Evolutionary conservation across 1,140 invertebrate genomes (phyloP).

Genomic region (Drosophila ficusphila): DNA sequence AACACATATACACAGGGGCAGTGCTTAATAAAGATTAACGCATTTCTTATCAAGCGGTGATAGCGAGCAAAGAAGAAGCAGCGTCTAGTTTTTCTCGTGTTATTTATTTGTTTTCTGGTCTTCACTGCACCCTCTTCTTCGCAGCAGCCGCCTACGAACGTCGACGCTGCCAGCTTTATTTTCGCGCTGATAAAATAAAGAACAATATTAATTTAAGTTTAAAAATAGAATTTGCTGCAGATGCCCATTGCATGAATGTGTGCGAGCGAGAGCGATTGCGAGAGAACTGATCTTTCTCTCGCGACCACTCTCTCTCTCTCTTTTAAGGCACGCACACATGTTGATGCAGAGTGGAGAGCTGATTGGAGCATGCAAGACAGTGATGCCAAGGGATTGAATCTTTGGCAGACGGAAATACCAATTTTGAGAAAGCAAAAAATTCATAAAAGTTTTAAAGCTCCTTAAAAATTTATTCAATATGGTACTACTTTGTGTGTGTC

Average conservation of each 20-base stretch:
- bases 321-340: constrained; percentile 38
- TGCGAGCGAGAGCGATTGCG: constrained; percentile 29
- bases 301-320: constrained; percentile 16
- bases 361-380: constrained; percentile 1
- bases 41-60: constrained; percentile 79
- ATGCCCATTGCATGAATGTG: constrained; percentile 72
- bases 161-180: constrained; percentile 62
- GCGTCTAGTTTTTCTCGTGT: constrained; percentile 72
- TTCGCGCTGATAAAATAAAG: constrained; percentile 81
- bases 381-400: constrained; percentile 9
- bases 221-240: constrained; percentile 80
- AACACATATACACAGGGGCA: constrained; percentile 25
- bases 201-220: constrained; percentile 83
- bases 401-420: neutral
- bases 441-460: too few species aligned
- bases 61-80: constrained; percentile 53
- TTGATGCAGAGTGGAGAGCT: constrained; percentile 32
- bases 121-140: constrained; percentile 15
- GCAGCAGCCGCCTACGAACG: constrained; percentile 50
- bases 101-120: constrained; percentile 79
- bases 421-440: too few species aligned
- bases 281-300: neutral
- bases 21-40: constrained; percentile 80
- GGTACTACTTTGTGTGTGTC: too few species aligned
- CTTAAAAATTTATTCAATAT: too few species aligned